Evolutionary conservation across 2,113 vertebrate species (phyloP).

Genomic region (Platycercus adscitus): DNA sequence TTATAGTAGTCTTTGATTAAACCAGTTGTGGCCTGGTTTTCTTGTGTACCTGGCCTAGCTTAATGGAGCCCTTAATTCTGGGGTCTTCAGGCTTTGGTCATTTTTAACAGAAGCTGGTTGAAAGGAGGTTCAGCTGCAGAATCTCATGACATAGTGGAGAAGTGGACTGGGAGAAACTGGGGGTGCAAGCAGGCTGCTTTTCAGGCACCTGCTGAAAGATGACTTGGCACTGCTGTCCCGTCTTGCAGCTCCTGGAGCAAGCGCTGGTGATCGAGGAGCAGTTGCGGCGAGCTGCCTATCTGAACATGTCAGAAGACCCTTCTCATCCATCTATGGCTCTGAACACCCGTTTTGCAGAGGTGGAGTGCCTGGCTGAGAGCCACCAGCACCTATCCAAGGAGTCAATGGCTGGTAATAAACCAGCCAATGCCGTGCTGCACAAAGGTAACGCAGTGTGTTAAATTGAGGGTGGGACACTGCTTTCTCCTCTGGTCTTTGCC

Average conservation of each 20-base stretch:
- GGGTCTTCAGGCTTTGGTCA: background rate
- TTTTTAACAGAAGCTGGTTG: background rate
- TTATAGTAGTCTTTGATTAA: background rate
- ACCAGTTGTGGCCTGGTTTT: background rate
- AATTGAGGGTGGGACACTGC: background rate
- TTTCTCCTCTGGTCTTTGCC: background rate
- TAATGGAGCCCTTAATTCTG: background rate
- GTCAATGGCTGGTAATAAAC: slow-evolving; percentile 98
- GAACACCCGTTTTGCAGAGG: slow-evolving; percentile 96
- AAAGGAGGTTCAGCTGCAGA: background rate
- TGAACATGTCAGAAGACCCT: slow-evolving; percentile 98
- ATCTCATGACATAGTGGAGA: background rate
- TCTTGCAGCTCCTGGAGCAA: slow-evolving; percentile 89
- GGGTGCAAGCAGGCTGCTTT: background rate
- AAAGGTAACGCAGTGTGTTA: slow-evolving; percentile 83
- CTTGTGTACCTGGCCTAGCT: background rate
- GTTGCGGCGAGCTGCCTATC: slow-evolving; percentile 91
- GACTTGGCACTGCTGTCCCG: background rate
- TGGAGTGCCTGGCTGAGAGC: slow-evolving; percentile 96
- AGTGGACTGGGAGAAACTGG: background rate
- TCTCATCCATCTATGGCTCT: slow-evolving; percentile 98
- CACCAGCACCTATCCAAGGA: slow-evolving; percentile 99
- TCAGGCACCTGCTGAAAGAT: background rate
- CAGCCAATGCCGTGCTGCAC: slow-evolving; percentile 96
- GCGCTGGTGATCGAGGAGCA: slow-evolving; percentile 97